Evolutionary conservation across 2,113 vertebrate species (phyloP).

Genomic region (Acanthisitta chloris): DNA sequence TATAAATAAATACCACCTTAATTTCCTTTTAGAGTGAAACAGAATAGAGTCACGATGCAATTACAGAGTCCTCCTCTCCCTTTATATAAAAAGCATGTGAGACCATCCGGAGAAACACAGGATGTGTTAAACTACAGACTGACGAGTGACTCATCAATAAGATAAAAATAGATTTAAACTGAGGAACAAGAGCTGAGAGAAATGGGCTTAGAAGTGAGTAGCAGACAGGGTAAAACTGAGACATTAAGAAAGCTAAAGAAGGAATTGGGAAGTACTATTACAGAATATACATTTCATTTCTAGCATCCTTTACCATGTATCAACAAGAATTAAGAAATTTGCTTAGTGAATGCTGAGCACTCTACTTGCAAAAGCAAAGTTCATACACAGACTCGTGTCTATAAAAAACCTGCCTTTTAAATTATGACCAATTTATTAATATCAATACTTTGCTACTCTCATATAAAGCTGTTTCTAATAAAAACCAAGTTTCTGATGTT

Average conservation of each 20-base stretch:
- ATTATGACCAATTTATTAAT: neutral
- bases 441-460: neutral
- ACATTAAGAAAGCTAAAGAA: constrained; percentile 5
- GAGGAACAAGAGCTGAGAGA: constrained; percentile 10
- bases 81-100: constrained; percentile 20
- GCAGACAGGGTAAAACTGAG: neutral
- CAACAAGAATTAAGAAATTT: neutral
- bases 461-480: neutral
- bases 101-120: neutral
- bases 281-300: neutral
- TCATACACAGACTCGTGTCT: neutral
- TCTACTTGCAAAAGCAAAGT: neutral
- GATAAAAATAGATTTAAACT: constrained; percentile 61
- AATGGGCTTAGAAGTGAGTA: constrained; percentile 10
- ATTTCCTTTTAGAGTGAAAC: constrained; percentile 8
- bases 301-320: neutral
- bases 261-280: neutral
- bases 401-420: neutral
- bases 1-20: constrained; percentile 29
- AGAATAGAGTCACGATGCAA: constrained; percentile 42
- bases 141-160: constrained; percentile 43
- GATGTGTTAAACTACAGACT: constrained; percentile 55
- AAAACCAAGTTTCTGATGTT: neutral
- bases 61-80: constrained; percentile 12
- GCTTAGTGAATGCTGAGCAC: neutral